Evolutionary conservation across 1,140 invertebrate species (phyloP).

Genomic region (Telenomus remus): DNA sequence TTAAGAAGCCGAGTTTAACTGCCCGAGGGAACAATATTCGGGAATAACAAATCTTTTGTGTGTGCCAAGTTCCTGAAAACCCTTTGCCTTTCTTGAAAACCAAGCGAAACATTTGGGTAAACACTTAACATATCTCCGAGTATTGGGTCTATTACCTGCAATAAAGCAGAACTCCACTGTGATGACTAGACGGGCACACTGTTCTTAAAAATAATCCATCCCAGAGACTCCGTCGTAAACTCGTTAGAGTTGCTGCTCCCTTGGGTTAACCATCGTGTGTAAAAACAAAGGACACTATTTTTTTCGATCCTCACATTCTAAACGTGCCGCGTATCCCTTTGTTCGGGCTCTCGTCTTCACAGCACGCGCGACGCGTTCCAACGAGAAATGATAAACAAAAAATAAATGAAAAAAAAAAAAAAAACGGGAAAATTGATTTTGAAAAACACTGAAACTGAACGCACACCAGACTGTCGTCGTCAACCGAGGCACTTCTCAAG

Average conservation of each 20-base stretch:
- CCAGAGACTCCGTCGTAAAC: constrained; percentile 36
- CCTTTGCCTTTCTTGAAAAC: too few relatives aligned
- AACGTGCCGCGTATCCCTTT: constrained; percentile 43
- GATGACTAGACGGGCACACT: constrained; percentile 66
- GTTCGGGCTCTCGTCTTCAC: constrained; percentile 34
- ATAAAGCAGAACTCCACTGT: constrained; percentile 75
- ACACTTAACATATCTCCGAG: constrained; percentile 16
- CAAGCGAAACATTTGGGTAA: neutral
- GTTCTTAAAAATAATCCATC: constrained; percentile 61
- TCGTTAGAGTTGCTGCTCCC: constrained; percentile 47
- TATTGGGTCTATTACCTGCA: constrained; percentile 63
- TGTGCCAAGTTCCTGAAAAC: too few relatives aligned
- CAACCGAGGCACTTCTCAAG: constrained; percentile 32
- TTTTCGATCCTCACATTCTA: constrained; percentile 31
- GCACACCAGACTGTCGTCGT: constrained; percentile 26
- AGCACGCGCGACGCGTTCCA: constrained; percentile 24
- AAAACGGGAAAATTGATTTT: constrained; percentile 30
- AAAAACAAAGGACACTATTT: constrained; percentile 51
- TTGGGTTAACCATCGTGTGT: constrained; percentile 45
- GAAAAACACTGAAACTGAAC: constrained; percentile 34
- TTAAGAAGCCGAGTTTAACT: too few relatives aligned
- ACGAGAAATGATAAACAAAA: constrained; percentile 17
- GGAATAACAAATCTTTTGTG: too few relatives aligned
- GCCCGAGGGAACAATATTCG: too few relatives aligned
- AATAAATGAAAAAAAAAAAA: constrained; percentile 21